Conservation (phyloP, 2,797 vertebrate species). For the Discoglossus pictus region DNA sequence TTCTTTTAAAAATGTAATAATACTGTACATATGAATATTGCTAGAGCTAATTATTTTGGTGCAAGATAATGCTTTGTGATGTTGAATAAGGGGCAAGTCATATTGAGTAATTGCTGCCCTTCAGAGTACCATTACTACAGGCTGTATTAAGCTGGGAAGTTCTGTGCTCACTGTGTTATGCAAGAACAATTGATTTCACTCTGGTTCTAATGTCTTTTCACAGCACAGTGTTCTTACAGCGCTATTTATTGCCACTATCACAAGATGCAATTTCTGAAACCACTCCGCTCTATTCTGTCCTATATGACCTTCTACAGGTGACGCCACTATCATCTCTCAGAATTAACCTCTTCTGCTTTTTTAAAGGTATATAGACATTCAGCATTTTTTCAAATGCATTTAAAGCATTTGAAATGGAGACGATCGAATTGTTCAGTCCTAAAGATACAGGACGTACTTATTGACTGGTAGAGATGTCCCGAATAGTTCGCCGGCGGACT, state of each 20-base stretch:
- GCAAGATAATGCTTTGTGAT: slow-evolving; percentile 26
- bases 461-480: no score
- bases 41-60: slow-evolving; percentile 25
- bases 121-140: slow-evolving; percentile 28
- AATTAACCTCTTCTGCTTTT: no score
- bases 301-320: slow-evolving; percentile 12
- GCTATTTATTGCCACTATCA: slow-evolving; percentile 31
- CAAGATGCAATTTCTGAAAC: slow-evolving; percentile 21
- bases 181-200: slow-evolving; percentile 30
- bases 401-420: no score
- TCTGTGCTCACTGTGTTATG: slow-evolving; percentile 23
- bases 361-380: no score
- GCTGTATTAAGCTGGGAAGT: slow-evolving; percentile 29
- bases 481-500: no score
- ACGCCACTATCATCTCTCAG: no score
- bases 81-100: slow-evolving; percentile 28
- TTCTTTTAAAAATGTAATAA: slow-evolving; percentile 23
- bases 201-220: no score
- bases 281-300: slow-evolving; percentile 8
- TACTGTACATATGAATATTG: slow-evolving; percentile 13
- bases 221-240: slow-evolving; percentile 20
- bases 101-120: slow-evolving; percentile 24
- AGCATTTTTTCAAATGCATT: no score
- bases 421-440: no score
- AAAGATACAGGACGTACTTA: no score